These are phyloP conservation scores for Tethea ocularis DNA, from an alignment of 2,888 invertebrate species.

Conservation along the genomic window DNA sequence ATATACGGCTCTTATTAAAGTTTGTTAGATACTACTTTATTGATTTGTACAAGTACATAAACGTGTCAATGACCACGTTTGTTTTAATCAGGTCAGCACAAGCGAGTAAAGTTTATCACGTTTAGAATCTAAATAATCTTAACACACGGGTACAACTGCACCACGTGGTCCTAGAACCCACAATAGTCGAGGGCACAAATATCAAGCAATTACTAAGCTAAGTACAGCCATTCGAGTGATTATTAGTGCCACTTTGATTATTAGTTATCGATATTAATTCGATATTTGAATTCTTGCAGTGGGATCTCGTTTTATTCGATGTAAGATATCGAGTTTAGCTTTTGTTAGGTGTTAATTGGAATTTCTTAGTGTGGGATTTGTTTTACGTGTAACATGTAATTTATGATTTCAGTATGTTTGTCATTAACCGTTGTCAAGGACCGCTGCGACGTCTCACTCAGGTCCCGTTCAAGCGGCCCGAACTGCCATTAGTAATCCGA, in stretches of 20 bases:
- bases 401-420: not conserved
- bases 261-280: slow-evolving; percentile 27
- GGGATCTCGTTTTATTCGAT: not conserved
- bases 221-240: not conserved
- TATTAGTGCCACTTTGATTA: slow-evolving; percentile 8
- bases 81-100: not conserved
- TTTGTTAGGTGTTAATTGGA: slow-evolving; percentile 18
- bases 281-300: slow-evolving; percentile 6
- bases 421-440: too few species aligned
- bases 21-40: not conserved
- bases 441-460: too few species aligned
- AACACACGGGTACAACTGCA: not conserved
- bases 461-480: too few species aligned
- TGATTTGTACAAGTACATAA: not conserved
- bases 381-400: not conserved
- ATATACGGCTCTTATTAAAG: not conserved
- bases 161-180: not conserved
- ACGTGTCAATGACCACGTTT: not conserved
- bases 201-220: slow-evolving; percentile 2
- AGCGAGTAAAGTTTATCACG: not conserved
- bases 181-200: not conserved
- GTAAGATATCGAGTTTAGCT: not conserved
- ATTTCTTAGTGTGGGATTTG: slow-evolving; percentile 23
- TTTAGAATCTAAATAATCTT: not conserved
- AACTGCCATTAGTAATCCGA: too few species aligned